phyloP scores from a whole-genome alignment of 2,113 vertebrate species.

The Ciconia boyciana region DNA sequence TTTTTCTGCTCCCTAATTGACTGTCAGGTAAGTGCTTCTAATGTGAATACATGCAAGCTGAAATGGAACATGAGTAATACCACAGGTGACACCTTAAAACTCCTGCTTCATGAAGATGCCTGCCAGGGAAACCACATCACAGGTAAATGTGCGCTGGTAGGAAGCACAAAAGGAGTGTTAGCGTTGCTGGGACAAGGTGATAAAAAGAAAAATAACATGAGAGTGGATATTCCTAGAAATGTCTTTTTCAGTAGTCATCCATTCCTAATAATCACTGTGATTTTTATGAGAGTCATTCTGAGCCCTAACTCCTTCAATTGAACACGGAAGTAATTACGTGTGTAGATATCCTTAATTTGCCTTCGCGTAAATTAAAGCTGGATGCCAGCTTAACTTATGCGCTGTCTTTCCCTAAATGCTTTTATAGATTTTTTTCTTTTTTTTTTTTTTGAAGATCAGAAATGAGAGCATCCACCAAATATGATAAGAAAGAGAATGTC shows the following conservation, averaged over 20 bases:
- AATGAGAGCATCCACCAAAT: background rate
- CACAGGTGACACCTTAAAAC: background rate
- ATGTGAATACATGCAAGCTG: background rate
- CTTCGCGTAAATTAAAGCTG: conserved; percentile 30
- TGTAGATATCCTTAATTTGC: conserved; percentile 20
- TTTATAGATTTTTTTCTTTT: background rate
- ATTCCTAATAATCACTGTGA: conserved; percentile 22
- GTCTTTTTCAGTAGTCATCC: background rate
- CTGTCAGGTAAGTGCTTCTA: background rate
- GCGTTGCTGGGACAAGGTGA: background rate
- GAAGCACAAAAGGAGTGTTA: background rate
- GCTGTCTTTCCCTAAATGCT: conserved; percentile 12
- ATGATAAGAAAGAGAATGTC: background rate
- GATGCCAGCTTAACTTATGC: background rate
- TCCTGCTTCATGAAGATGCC: background rate
- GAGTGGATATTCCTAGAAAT: background rate
- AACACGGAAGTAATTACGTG: conserved; percentile 7
- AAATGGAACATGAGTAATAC: background rate
- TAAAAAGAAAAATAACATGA: background rate
- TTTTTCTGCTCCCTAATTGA: background rate
- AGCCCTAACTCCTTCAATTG: background rate
- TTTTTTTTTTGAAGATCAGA: background rate
- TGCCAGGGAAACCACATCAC: background rate
- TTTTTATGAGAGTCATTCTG: conserved; percentile 8
- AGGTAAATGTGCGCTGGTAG: fast-evolving